Evolutionary conservation across 2,797 vertebrate species (phyloP), one percentile per base, ranked within the genome.

Genomic region (Tragelaphus eurycerus): DNA sequence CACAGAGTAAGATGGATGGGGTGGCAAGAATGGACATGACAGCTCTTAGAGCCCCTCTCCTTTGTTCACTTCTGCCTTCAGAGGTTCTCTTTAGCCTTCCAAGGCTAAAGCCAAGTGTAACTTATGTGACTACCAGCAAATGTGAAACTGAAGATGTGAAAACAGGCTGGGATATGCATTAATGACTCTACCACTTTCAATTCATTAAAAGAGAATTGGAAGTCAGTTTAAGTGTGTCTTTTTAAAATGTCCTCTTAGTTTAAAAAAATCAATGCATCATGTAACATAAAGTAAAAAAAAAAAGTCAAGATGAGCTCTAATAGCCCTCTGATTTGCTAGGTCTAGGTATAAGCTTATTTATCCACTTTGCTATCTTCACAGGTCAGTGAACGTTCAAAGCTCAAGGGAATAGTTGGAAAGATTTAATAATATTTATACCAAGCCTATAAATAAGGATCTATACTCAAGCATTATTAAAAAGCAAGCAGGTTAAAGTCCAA

Each of bases 401-500:
- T 0, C 46, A 74, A 81, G 59, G 64, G 54, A 94, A 55, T 6
- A 4, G 52, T 48, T n/a, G 64, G 83, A 29, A 74, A 84, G 43
- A n/a, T 82, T 84, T 95, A 89, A 79, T 84, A 93, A 89, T 84
- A 86, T 67, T 91, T 64, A 64, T 55, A 48, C n/a, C 14, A 57
- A 90, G 50, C 21, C 83, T 78, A 50, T 29, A 62, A 57, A 52
- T 95, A 71, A 76, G 60, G 52, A 89, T 81, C 59, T 81, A 7
- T 87, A 82, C 34, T 82, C 62, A 84, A 96, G 25, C 17, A 29
- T 91, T 90, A 90, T 74, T 89, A 76, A 92, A 71, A 91, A 91
- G 43, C 52, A 94, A 94, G 62, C 48, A 64, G 57, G 86, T 91
- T 89, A 94, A 95, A 95, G 52, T 89, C 79, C 86, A 87, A 4